phyloP scores from a whole-genome alignment of 2,113 vertebrate species.

The Amphiprion ocellaris region DNA sequence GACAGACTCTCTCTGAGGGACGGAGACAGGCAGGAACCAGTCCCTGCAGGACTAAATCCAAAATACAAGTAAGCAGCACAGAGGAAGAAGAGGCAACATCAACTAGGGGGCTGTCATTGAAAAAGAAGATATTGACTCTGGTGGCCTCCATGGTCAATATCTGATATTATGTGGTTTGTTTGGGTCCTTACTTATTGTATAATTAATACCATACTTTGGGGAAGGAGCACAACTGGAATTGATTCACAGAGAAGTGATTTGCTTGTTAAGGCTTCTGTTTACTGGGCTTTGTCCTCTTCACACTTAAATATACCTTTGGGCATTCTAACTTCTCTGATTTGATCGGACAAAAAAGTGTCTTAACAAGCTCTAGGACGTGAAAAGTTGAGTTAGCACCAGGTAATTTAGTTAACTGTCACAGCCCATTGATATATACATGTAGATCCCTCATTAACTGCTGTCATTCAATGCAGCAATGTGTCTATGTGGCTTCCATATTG shows the following conservation, averaged over 20 bases:
- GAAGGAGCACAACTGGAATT: background rate
- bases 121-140: background rate
- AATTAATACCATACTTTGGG: constrained; percentile 1
- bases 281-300: constrained; percentile 1
- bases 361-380: background rate
- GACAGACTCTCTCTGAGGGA: constrained; percentile 59
- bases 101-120: constrained; percentile 14
- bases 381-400: background rate
- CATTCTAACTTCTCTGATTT: background rate
- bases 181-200: background rate
- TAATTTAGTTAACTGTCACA: background rate
- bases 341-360: background rate
- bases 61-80: constrained; percentile 24
- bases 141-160: constrained; percentile 10
- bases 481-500: too few species aligned
- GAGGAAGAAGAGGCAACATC: constrained; percentile 12
- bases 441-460: too few species aligned
- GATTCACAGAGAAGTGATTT: constrained; percentile 6
- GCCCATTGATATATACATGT: background rate
- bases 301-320: background rate
- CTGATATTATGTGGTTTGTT: constrained; percentile 17
- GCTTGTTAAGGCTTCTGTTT: constrained; percentile 9
- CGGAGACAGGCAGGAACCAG: constrained; percentile 30
- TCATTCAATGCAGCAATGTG: too few species aligned
- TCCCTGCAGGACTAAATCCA: constrained; percentile 34